Percentiles rank a stretch among this genome's conserved stretches.
These are phyloP conservation scores for Anastrepha ludens DNA, from an alignment of 1,140 invertebrate species.

Conservation along the genomic window DNA sequence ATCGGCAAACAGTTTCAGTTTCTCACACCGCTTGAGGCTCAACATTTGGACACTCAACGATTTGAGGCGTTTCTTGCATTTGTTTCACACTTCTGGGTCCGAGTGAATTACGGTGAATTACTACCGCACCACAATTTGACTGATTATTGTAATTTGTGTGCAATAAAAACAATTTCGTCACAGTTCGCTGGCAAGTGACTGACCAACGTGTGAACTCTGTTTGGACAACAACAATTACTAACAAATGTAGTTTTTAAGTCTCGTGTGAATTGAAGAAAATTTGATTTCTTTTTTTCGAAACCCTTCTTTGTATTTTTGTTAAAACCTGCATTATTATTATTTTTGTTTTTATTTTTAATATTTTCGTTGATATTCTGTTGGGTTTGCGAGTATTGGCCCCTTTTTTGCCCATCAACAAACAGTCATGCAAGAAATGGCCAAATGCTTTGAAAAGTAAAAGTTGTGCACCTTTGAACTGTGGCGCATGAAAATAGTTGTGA, in stretches of 20 bases:
- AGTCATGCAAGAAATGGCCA: background rate
- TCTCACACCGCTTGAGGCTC: background rate
- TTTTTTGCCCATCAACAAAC: background rate
- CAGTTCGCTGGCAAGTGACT: background rate
- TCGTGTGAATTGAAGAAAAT: conserved; percentile 6
- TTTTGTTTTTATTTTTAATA: conserved; percentile 14
- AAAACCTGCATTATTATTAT: background rate
- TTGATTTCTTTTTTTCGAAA: conserved; percentile 34
- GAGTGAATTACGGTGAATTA: background rate
- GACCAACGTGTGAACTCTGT: background rate
- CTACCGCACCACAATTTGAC: background rate
- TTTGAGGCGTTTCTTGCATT: too few relatives aligned
- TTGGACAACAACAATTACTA: background rate
- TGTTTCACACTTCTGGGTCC: too few relatives aligned
- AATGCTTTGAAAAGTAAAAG: conserved; percentile 26
- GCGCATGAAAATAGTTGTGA: background rate
- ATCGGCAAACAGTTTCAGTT: background rate
- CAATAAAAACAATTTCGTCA: conserved; percentile 9
- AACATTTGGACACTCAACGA: too few relatives aligned
- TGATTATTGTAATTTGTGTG: conserved; percentile 35
- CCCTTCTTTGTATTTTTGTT: background rate
- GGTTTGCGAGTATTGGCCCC: background rate
- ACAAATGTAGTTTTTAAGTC: background rate
- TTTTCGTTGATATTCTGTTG: background rate
- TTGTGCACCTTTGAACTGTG: conserved; percentile 22